Percentiles rank a stretch among this genome's conserved stretches.
Conservation (phyloP, 2,113 vertebrate genomes). For the Ptyas mucosa region DNA sequence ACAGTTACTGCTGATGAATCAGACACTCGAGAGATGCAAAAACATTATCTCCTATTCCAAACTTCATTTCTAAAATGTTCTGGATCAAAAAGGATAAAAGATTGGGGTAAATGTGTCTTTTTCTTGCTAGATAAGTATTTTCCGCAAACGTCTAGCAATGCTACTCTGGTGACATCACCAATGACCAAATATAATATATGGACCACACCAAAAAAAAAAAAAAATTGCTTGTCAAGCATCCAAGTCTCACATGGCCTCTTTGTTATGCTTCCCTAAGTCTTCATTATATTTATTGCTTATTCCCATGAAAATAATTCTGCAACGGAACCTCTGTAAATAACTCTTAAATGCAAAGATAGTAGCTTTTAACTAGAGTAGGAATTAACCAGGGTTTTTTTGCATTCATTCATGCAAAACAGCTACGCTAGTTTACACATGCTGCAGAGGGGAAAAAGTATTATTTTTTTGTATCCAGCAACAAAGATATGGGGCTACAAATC, state of each 20-base stretch:
- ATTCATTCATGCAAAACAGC: neutral
- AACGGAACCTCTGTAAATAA: neutral
- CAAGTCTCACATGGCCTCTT: neutral
- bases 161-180: neutral
- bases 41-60: neutral
- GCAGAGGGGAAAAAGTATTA: neutral
- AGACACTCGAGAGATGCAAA: conserved; percentile 14
- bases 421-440: neutral
- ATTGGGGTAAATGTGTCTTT: neutral
- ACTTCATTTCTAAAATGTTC: neutral
- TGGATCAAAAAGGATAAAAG: neutral
- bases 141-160: fast-evolving
- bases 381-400: neutral
- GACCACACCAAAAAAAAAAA: neutral
- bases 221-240: neutral
- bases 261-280: neutral
- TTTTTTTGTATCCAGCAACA: neutral
- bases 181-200: neutral
- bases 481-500: neutral
- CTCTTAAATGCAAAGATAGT: too few species aligned
- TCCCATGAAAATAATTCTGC: neutral
- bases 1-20: neutral
- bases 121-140: neutral
- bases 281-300: neutral
- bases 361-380: neutral